Base-by-base conservation (phyloP, 64 coral and sea anemone species). In the Stichodactyla helianthus region DNA sequence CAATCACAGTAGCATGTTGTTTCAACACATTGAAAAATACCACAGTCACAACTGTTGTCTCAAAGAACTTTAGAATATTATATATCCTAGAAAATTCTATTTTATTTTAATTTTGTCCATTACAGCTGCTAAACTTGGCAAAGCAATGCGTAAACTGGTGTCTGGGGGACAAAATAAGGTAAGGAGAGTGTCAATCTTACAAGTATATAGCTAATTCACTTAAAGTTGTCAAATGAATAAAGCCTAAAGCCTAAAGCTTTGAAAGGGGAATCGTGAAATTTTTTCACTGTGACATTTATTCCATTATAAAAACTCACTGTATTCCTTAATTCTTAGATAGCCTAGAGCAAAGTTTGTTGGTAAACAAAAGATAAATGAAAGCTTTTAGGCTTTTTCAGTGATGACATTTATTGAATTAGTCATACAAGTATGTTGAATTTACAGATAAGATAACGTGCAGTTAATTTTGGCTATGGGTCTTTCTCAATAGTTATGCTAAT, bases 131-230 rank as follows among this genome's bases (percentile, higher is more conserved):
- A 94, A 87, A 84, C 88, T 94, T 20, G 84, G 92, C 0, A 89
- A 94, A 52, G 88, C 88, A 50, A 87, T 94, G 88, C 82, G 84
- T 53, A 94, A 94, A 74, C 71, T 94, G 27, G 92, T 94, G 15
- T 94, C 92, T 65, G 92, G 92, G 51, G 80, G 63, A 74, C 84
- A 89, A 10, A 78, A 94, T 20, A 94, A 94, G 85, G 92, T 94
- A 83, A 22, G 52, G 31, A 52, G 50, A 31, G 5, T 6, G 2
- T 10, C 4, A 77, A 23, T 10, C 14, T 58, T 10, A 77, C 18
- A 19, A 26, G 9, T 19, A 44, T 44, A 44, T 44, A 44, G 2
- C 35, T 44, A 44, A 44, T 44, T 44, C 35, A 44, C 2, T 44
- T 14, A 23, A 19, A 0, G 18, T 19, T 23, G 35, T 9, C 18